Evolutionary conservation across 2,888 invertebrate species (phyloP), one percentile per base, ranked within the genome.

Genomic region (Chironomus tentans): DNA sequence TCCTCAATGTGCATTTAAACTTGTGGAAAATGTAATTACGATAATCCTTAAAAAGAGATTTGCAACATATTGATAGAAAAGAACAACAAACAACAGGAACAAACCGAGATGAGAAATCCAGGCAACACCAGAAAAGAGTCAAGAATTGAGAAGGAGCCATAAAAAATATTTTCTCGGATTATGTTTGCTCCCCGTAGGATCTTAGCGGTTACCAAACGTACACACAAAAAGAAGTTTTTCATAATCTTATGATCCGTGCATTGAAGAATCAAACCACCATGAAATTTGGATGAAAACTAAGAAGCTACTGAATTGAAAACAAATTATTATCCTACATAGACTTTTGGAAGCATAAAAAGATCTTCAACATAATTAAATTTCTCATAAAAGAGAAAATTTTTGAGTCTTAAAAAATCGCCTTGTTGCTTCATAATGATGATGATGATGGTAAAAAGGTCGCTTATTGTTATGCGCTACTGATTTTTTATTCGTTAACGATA

Each of bases 381-480:
- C 74, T 74, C 68, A 21, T 2, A 18, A 38, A 48, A 24, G 38
- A 38, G 38, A 38, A 22, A 72, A 28, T 61, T 72, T 72, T 38
- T 61, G 10, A 28, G 28, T 61, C 61, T 15, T 28, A 28, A 28
- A 28, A 28, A 38, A 38, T 38, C 7, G 38, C 38, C 38, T 38
- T 65, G 13, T 18, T 65, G 56, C 56, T 18, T 15, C 1, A 56
- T 15, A 12, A 50, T 12, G 47, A 47, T 47, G 50, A 50, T 50
- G 50, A 50, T 50, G 56, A 56, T 56, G 56, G 56, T 56, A 56
- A 56, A 72, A 62, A 62, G 24, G 38, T 28, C 62, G 22, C 12
- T 72, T 62, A 72, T 74, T 74, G 74, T 74, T 74, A 74, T 74
- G 74, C 74, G 74, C 74, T 62, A 74, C 74, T 62, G 74, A 74